Percentiles rank a stretch among this genome's conserved stretches.
phyloP scores from a whole-genome alignment of 2,113 vertebrate species.

The Oncorhynchus gorbuscha region DNA sequence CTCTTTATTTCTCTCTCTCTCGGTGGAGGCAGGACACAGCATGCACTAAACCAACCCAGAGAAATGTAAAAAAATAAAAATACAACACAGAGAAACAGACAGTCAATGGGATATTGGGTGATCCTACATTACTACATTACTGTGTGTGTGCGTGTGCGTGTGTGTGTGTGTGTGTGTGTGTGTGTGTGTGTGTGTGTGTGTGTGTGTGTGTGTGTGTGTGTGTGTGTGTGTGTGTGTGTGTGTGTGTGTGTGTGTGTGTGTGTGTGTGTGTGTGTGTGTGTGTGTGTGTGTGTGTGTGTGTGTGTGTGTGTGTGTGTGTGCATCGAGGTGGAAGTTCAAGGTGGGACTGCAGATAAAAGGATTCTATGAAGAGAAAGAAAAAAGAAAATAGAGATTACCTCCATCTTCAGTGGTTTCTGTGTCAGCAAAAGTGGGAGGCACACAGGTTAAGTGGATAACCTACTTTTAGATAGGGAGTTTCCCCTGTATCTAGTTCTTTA shows the following conservation, averaged over 20 bases:
- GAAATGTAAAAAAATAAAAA: too few species aligned
- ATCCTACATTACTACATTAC: background rate
- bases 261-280: too few species aligned
- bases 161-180: background rate
- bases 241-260: too few species aligned
- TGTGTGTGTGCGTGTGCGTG: background rate
- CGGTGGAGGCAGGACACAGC: background rate
- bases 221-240: too few species aligned
- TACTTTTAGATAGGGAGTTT: conserved; percentile 1
- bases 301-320: background rate
- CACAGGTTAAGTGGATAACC: background rate
- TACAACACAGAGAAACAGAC: background rate
- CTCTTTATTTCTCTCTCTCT: conserved; percentile 2
- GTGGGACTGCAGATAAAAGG: background rate
- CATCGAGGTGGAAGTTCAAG: too few species aligned
- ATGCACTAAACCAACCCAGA: background rate
- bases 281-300: background rate
- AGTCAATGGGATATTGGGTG: background rate
- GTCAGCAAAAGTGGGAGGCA: background rate
- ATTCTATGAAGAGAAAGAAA: background rate
- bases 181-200: background rate
- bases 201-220: too few species aligned
- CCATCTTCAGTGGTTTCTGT: background rate
- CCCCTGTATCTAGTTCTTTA: background rate
- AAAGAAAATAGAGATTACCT: background rate